Evolutionary conservation across 2,888 invertebrate species (phyloP).

Genomic region (Dynastes tityus): DNA sequence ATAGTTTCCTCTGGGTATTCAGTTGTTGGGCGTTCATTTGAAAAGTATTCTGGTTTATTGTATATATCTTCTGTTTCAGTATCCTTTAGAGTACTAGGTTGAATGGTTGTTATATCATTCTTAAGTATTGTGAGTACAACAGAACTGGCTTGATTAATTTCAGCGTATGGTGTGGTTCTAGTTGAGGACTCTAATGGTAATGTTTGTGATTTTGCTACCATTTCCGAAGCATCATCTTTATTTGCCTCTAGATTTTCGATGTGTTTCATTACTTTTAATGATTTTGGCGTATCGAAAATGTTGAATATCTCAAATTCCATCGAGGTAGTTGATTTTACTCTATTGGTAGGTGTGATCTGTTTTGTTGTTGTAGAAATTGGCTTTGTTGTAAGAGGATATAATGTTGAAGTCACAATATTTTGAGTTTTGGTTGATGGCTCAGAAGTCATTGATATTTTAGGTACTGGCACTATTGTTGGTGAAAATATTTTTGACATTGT

Average conservation of each 20-base stretch:
- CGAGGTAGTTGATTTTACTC: neutral
- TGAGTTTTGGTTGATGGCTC: neutral
- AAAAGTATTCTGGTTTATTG: neutral
- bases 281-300: slow-evolving; percentile 19
- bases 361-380: neutral
- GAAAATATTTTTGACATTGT: slow-evolving; percentile 2
- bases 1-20: neutral
- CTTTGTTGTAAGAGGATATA: neutral
- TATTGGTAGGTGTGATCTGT: neutral
- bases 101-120: neutral
- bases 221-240: slow-evolving; percentile 1
- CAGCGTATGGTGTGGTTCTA: neutral
- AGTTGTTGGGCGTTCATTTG: neutral
- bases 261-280: neutral
- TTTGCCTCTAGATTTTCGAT: neutral
- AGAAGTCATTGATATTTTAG: neutral
- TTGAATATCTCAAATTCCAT: slow-evolving; percentile 5
- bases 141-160: neutral
- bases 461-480: neutral
- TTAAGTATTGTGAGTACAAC: neutral
- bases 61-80: neutral
- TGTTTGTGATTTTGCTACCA: neutral
- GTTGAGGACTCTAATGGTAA: neutral
- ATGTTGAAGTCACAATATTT: neutral
- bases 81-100: neutral